These are phyloP conservation scores for Rhaphigaster nebulosa DNA, from an alignment of 2,888 invertebrate species.

Conservation along the genomic window DNA sequence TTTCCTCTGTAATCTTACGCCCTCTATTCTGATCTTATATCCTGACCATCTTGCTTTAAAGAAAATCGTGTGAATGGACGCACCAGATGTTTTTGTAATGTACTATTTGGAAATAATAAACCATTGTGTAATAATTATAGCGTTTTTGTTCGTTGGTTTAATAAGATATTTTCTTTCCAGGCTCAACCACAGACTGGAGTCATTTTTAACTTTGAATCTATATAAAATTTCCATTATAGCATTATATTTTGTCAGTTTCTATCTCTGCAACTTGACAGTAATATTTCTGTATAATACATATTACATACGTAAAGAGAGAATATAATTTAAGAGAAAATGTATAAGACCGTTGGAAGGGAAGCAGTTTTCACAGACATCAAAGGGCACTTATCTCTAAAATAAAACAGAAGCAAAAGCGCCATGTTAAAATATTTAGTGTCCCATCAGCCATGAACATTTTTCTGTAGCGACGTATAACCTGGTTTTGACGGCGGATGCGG, in stretches of 20 bases:
- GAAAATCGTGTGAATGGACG: no score
- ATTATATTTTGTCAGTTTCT: no score
- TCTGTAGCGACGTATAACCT: background rate
- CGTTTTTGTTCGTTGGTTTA: no score
- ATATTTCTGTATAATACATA: background rate
- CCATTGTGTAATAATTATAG: no score
- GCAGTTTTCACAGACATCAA: background rate
- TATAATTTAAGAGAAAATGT: background rate
- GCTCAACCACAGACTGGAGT: background rate
- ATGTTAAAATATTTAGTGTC: slow-evolving; percentile 11
- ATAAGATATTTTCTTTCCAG: no score
- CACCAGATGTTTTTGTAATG: no score
- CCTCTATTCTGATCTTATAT: no score
- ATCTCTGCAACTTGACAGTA: no score
- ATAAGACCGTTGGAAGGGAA: background rate
- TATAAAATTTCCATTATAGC: no score
- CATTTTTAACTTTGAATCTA: background rate
- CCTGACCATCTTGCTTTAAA: no score
- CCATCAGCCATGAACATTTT: slow-evolving; percentile 6
- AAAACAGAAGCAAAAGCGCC: background rate
- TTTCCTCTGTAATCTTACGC: no score
- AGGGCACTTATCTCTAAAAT: background rate
- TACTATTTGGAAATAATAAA: no score
- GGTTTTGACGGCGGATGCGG: background rate
- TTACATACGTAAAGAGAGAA: background rate